Conservation (phyloP, 2,888 invertebrate genomes). For the Andricus curvator region DNA sequence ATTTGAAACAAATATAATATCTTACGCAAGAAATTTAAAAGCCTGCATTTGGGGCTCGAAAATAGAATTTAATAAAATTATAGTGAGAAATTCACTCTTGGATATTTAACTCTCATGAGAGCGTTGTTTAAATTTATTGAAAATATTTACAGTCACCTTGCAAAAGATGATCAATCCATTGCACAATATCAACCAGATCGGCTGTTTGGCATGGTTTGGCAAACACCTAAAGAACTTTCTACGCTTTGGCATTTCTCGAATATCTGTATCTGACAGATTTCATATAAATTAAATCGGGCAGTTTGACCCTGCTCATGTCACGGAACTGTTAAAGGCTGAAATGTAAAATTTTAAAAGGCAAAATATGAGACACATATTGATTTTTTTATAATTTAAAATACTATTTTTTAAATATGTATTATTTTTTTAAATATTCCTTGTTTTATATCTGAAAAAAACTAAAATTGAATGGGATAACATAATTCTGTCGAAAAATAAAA, state of each 20-base stretch:
- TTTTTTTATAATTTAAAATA: too few relatives aligned
- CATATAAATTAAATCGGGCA: too few relatives aligned
- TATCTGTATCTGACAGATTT: background rate
- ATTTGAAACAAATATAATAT: constrained; percentile 10
- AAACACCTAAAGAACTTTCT: constrained; percentile 34
- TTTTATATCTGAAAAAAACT: too few relatives aligned
- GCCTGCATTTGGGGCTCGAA: background rate
- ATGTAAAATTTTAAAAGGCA: too few relatives aligned
- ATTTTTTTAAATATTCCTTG: too few relatives aligned
- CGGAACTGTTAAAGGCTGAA: too few relatives aligned
- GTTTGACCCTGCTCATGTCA: too few relatives aligned
- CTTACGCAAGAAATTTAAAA: background rate
- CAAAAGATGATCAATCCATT: background rate
- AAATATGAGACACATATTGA: too few relatives aligned
- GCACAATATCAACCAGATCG: constrained; percentile 20
- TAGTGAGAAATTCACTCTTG: background rate
- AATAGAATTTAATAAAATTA: background rate
- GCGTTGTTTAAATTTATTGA: background rate
- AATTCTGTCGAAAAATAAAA: too few relatives aligned
- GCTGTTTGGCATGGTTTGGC: constrained; percentile 19
- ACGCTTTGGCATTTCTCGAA: constrained; percentile 36
- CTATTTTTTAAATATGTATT: too few relatives aligned
- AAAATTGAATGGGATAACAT: too few relatives aligned
- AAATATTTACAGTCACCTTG: constrained; percentile 15
- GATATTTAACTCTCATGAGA: background rate